phyloP scores from a whole-genome alignment of 2,113 vertebrate species.

The Peromyscus maniculatus region DNA sequence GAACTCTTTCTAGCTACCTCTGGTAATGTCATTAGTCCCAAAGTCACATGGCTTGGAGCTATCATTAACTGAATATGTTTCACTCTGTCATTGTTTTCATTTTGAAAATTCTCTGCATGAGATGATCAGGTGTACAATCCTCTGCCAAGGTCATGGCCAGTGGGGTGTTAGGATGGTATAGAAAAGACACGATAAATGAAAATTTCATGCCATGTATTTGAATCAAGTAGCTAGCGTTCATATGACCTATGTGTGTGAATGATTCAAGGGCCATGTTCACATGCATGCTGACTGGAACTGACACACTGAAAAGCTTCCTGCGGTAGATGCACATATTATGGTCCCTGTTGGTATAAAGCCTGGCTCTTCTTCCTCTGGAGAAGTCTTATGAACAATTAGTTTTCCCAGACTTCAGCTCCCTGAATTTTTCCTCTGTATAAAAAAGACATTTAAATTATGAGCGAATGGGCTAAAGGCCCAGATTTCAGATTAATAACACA shows the following conservation, averaged over 20 bases:
- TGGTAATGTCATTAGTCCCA: accelerated
- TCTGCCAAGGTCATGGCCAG: accelerated
- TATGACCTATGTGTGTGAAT: neutral
- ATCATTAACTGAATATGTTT: neutral
- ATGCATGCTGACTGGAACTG: neutral
- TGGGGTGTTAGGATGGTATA: neutral
- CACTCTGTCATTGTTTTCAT: neutral
- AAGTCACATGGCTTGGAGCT: neutral
- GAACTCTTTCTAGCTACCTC: neutral
- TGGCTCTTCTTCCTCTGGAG: neutral
- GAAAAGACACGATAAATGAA: neutral
- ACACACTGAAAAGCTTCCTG: neutral
- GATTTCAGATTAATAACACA: slow-evolving; percentile 46
- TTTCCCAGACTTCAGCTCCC: neutral
- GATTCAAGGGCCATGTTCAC: neutral
- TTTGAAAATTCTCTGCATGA: neutral
- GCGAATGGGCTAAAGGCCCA: neutral
- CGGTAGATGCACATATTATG: neutral
- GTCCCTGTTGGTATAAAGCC: neutral
- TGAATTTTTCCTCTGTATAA: neutral
- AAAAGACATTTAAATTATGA: slow-evolving; percentile 30
- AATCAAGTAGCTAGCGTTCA: neutral
- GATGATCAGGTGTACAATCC: neutral
- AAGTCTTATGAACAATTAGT: neutral
- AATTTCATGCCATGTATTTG: neutral